phyloP scores from a whole-genome alignment of 2,113 vertebrate species.

The Semnornis frantzii region DNA sequence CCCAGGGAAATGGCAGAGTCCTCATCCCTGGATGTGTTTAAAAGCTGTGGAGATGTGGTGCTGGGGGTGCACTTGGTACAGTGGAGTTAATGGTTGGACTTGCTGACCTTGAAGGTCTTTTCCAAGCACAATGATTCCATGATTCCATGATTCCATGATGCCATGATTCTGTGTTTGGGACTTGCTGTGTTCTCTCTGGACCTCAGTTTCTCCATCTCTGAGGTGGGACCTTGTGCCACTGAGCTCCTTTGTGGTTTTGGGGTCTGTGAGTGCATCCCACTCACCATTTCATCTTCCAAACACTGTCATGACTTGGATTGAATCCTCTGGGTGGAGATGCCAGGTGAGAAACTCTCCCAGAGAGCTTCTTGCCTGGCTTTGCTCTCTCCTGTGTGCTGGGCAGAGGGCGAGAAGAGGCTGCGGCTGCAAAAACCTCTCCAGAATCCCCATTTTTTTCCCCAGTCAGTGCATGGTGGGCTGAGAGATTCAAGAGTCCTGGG shows the following conservation, averaged over 20 bases:
- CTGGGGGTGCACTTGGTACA: too few relatives aligned
- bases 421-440: not conserved
- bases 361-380: not conserved
- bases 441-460: not conserved
- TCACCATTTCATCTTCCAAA: not conserved
- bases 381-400: fast-evolving
- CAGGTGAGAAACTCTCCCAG: not conserved
- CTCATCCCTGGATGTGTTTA: too few relatives aligned
- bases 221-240: fast-evolving
- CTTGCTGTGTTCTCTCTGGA: fast-evolving
- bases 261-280: not conserved
- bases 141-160: too few relatives aligned
- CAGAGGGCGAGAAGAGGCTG: fast-evolving
- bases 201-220: not conserved
- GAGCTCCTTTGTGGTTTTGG: not conserved
- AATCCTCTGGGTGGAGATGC: not conserved
- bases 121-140: too few relatives aligned
- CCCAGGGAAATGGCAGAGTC: too few relatives aligned
- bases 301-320: fast-evolving
- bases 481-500: not conserved
- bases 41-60: too few relatives aligned
- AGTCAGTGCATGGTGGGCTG: fast-evolving
- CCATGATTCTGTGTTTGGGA: not conserved
- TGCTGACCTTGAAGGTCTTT: too few relatives aligned
- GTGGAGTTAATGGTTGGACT: too few relatives aligned